Evolutionary conservation across 2,113 vertebrate genomes (phyloP), one percentile per base, ranked within the genome.

Genomic region (Cottus gobio): DNA sequence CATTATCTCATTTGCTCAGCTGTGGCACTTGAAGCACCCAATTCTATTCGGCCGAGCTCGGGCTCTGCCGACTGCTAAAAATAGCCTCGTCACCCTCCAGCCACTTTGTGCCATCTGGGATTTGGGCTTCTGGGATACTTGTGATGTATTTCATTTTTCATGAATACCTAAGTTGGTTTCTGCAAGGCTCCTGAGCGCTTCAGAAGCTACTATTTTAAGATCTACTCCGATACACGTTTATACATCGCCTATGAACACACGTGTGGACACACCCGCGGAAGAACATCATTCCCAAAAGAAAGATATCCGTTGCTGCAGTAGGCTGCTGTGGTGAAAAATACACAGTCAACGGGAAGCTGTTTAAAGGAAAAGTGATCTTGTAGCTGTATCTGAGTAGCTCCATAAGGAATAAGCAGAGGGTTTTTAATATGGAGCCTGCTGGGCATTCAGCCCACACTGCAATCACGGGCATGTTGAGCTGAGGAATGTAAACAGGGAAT

Each of bases 401-500:
- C 52, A 67, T 75, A 60, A 63, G 71, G 57, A 85, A 68, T 30
- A 75, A 75, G 62, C 72, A 75, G 60, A 75, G 67, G 20, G 44
- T 65, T 80, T 87, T 85, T 84, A 87, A 87, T 84, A 85, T 65
- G 84, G 66, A 83, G 83, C 50, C 78, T 82, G 54, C 64, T 67
- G 78, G 87, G 87, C 65, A 12, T 60, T 65, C 75, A 39, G 85
- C 87, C 85, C 65, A 58, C 65, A 63, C 76, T 88, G 71, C 79
- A 86, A 81, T 80, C 77, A 80, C 66, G 22, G 82, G 71, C 80
- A 75, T 68, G 90, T 79, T 66, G 69, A 72, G 73, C 66, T 64
- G 54, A 63, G 80, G 89, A 90, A 91, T 86, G 92, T 86, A 93
- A 94, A 93, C 90, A 93, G 89, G 92, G 89, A 93, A 93, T 93